A percentile compares a stretch with the other conserved stretches of the same genome.
Conservation (phyloP, 1,140 invertebrate genomes). For the Pseudachorutes palmiensis region DNA sequence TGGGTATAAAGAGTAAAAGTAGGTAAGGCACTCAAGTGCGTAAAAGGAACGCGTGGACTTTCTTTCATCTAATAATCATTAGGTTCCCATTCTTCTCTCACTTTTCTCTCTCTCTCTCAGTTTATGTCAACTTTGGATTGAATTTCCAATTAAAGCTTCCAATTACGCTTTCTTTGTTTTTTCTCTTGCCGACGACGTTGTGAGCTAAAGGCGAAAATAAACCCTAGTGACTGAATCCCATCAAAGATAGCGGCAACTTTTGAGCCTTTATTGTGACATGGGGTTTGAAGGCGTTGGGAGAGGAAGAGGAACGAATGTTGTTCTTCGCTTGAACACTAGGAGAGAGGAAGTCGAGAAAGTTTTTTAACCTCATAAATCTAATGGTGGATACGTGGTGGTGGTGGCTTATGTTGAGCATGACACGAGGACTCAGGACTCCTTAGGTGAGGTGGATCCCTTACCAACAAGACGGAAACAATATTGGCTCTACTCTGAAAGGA, state of each 20-base stretch:
- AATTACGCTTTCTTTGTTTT: not conserved
- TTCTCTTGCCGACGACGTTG: not conserved
- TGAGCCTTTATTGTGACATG: too few species aligned
- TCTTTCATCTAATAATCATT: conserved; percentile 9
- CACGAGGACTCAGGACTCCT: not conserved
- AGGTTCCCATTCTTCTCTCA: not conserved
- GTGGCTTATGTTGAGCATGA: conserved; percentile 6
- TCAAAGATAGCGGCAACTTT: too few species aligned
- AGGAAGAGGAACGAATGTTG: not conserved
- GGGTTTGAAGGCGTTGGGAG: not conserved
- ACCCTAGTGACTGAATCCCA: too few species aligned
- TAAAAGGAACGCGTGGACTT: too few species aligned
- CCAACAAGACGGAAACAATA: conserved; percentile 4
- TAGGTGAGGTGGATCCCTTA: not conserved
- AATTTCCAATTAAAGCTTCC: conserved; percentile 6
- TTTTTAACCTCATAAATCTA: conserved; percentile 12
- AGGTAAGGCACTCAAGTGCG: too few species aligned
- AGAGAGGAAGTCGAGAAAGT: not conserved
- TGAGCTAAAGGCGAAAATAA: not conserved
- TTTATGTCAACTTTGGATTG: conserved; percentile 3
- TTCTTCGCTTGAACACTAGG: not conserved
- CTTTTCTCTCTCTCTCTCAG: not conserved
- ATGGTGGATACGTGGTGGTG: too few species aligned
- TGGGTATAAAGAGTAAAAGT: not conserved
- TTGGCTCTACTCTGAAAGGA: not conserved